Base-by-base conservation (phyloP, 2,797 vertebrate genomes). In the Lepilemur septentrionalis region DNA sequence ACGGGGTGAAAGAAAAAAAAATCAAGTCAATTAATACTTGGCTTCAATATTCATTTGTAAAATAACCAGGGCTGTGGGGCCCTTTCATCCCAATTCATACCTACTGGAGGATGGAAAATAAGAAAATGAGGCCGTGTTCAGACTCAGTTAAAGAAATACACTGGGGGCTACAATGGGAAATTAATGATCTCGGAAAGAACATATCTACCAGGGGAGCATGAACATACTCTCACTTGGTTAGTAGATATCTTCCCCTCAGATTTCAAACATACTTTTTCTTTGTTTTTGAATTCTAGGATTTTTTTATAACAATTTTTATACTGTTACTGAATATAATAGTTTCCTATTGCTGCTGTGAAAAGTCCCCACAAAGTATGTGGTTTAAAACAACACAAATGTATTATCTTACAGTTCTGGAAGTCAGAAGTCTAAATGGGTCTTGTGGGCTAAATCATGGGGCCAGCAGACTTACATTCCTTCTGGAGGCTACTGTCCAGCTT, bases 31-130 rank as follows among this genome's bases (percentile, higher is more conserved):
- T 97, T 96, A 92, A 97, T 98, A 96, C 93, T 98, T 97, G 91
- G 98, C 90, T 98, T 98, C 97, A 97, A 95, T 92, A 98, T 92
- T 97, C n/a, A 97, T 97, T 98, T 98, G 92, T 97, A 93, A 98
- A 97, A 97, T 98, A 98, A 98, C 89, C 92, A 87, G 32, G 91
- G 4, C 7, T 46, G 2, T 20, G 6, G 41, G n/a, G 50, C 17
- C 20, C 20, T 11, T 61, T 57, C 38, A 30, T n/a, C 23, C 7
- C 2, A 50, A 52, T 89, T 65, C 23, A 79, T 35, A 46, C 0
- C 38, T 50, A 38, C 17, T 17, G 2, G 0, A 18, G 0, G 10
- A 78, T 70, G 43, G 65, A 35, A 93, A 90, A 85, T 48, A 93
- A 38, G 3, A 18, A 28, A 75, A 69, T 6, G 11, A 7, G 5